phyloP scores from a whole-genome alignment of 2,113 vertebrate species.

The Festucalex cinctus region DNA sequence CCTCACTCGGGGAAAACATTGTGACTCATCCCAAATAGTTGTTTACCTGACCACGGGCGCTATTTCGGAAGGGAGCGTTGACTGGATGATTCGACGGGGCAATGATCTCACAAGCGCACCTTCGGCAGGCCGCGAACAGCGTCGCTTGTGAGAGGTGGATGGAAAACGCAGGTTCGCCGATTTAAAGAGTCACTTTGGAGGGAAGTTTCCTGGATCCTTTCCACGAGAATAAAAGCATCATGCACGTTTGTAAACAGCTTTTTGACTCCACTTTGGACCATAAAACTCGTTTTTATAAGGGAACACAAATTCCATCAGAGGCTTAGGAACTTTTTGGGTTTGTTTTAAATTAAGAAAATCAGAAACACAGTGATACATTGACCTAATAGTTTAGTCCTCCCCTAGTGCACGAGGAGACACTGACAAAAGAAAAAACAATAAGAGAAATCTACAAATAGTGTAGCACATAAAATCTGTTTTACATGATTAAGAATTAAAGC shows the following conservation, averaged over 20 bases:
- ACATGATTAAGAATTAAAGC: too few species aligned
- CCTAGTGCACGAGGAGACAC: too few species aligned
- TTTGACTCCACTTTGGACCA: not conserved
- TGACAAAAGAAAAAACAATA: too few species aligned
- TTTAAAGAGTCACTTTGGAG: conserved; percentile 19
- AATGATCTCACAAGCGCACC: conserved; percentile 13
- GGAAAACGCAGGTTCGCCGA: conserved; percentile 18
- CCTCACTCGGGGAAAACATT: conserved; percentile 43
- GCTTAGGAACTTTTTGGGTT: not conserved
- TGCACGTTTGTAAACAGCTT: not conserved
- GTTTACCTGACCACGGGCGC: conserved; percentile 59
- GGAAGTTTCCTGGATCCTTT: conserved; percentile 45
- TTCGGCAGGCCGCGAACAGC: not conserved
- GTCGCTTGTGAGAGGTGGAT: conserved; percentile 14
- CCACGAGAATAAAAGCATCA: conserved; percentile 24
- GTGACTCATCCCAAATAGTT: conserved; percentile 67
- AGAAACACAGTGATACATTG: not conserved
- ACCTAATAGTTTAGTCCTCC: not conserved
- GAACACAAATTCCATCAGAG: not conserved
- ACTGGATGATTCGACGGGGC: conserved; percentile 11
- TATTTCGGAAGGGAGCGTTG: not conserved
- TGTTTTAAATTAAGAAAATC: not conserved
- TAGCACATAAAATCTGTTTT: too few species aligned
- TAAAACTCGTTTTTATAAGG: not conserved
- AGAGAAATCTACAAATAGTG: too few species aligned